Percentiles rank a stretch among this genome's conserved stretches.
Conservation (phyloP, 2,888 invertebrate genomes). For the Macrosiphum euphorbiae region DNA sequence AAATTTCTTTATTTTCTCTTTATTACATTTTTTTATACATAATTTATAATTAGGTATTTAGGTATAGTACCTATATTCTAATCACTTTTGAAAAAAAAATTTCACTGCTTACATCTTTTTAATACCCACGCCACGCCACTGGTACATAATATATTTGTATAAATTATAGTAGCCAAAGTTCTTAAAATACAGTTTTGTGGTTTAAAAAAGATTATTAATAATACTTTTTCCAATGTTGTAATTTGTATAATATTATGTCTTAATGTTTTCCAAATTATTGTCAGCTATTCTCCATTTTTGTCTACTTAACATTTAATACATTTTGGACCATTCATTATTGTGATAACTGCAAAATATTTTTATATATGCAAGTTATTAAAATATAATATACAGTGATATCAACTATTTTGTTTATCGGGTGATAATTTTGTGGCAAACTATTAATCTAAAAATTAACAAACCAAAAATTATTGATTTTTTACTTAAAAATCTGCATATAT, state of each 20-base stretch:
- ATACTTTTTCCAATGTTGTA: conserved; percentile 25
- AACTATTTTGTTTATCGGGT: background rate
- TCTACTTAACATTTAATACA: conserved; percentile 23
- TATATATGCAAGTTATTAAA: conserved; percentile 37
- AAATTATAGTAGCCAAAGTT: conserved; percentile 7
- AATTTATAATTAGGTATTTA: no score
- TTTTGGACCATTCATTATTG: conserved; percentile 48
- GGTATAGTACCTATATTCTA: no score
- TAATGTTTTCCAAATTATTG: conserved; percentile 14
- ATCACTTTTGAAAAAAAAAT: no score
- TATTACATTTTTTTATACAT: no score
- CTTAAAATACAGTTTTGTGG: background rate
- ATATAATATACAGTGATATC: background rate
- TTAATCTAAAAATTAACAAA: background rate
- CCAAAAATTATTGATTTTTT: background rate
- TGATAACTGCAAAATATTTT: conserved; percentile 28
- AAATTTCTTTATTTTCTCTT: no score
- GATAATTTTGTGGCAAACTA: conserved; percentile 3
- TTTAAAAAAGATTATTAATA: background rate
- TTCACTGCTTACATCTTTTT: no score
- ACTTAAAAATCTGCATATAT: background rate
- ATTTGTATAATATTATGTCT: background rate
- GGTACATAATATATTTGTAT: conserved; percentile 10
- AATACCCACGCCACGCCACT: no score
- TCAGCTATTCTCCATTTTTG: background rate